Evolutionary conservation across 2,113 vertebrate genomes (phyloP).

Genomic region (Sardina pilchardus): DNA sequence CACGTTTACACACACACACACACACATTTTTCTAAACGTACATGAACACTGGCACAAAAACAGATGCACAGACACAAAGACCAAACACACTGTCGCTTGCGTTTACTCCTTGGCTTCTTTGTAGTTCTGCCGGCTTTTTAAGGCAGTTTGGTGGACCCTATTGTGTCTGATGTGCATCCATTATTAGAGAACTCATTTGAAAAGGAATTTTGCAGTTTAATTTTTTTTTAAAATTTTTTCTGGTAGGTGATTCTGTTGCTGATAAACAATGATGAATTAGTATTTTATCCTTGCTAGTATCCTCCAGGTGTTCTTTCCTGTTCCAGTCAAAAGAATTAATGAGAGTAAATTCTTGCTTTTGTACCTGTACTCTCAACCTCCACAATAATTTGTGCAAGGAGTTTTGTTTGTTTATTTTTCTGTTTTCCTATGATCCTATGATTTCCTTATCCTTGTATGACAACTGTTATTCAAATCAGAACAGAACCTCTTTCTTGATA

Average conservation of each 20-base stretch:
- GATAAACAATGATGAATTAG: neutral
- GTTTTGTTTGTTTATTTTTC: neutral
- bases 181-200: neutral
- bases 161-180: neutral
- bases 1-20: neutral
- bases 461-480: constrained; percentile 5
- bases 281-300: neutral
- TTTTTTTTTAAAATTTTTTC: neutral
- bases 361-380: neutral
- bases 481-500: constrained; percentile 1
- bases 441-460: neutral
- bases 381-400: neutral
- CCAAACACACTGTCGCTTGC: neutral
- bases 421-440: neutral
- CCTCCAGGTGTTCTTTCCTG: neutral
- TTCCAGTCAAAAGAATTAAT: neutral
- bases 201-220: neutral
- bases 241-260: neutral
- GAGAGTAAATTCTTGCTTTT: neutral
- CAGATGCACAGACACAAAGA: neutral
- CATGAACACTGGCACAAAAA: neutral
- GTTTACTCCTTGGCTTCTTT: neutral
- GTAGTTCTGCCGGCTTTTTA: neutral
- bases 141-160: neutral
- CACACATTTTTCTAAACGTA: neutral